phyloP scores from a whole-genome alignment of 2,888 invertebrate species.

The Cremastobaeus sp. region DNA sequence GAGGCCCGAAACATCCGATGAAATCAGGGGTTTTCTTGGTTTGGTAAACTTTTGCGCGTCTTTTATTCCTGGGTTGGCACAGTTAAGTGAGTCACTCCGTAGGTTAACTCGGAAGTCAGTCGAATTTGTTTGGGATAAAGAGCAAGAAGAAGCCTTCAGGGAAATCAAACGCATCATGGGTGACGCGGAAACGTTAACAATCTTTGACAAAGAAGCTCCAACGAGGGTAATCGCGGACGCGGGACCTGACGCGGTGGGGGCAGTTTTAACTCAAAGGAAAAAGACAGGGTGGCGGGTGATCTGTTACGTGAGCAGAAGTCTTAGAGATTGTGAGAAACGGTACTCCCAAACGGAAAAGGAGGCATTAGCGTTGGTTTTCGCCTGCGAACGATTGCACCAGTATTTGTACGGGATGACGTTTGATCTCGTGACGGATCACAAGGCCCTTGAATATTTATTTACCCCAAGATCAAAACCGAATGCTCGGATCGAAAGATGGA shows the following conservation, averaged over 20 bases:
- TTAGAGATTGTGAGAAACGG: constrained; percentile 68
- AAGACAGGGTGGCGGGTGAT: constrained; percentile 67
- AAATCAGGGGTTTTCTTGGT: constrained; percentile 40
- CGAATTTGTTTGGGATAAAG: constrained; percentile 18
- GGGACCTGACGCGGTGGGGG: constrained; percentile 70
- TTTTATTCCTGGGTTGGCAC: constrained; percentile 65
- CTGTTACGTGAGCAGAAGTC: constrained; percentile 72
- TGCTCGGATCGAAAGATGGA: constrained; percentile 57
- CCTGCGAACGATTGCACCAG: constrained; percentile 68
- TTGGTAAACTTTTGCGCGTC: constrained; percentile 60
- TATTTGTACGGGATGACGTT: neutral
- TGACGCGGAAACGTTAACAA: constrained; percentile 62
- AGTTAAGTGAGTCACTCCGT: constrained; percentile 64
- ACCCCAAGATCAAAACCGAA: constrained; percentile 68
- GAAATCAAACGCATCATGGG: constrained; percentile 37
- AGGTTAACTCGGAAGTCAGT: constrained; percentile 17
- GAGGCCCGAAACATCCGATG: constrained; percentile 23
- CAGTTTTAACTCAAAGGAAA: constrained; percentile 67
- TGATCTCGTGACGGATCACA: neutral
- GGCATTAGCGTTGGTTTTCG: constrained; percentile 60
- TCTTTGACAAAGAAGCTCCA: constrained; percentile 65
- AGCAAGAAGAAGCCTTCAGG: constrained; percentile 17
- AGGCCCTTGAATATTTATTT: constrained; percentile 60
- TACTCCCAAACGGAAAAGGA: constrained; percentile 65
- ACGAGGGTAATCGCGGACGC: constrained; percentile 72